These are phyloP conservation scores for Festucalex cinctus DNA, from an alignment of 2,113 vertebrate species.

Conservation along the genomic window DNA sequence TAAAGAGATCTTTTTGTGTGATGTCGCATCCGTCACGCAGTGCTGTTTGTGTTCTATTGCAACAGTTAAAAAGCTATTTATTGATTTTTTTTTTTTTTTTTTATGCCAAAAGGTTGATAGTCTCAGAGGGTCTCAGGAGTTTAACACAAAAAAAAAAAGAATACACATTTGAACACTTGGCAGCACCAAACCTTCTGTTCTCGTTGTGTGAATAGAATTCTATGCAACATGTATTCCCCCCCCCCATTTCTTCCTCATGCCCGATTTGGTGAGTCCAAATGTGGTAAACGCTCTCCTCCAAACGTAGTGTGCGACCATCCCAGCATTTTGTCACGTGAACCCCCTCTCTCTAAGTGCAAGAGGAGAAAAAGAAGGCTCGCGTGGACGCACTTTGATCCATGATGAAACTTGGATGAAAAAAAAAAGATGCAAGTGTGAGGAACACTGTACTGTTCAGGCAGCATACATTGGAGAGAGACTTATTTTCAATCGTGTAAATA, in stretches of 20 bases:
- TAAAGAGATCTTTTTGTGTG: conserved; percentile 50
- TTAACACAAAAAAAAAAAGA: conserved; percentile 29
- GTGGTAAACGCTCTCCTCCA: not conserved
- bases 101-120: conserved; percentile 53
- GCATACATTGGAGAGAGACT: conserved; percentile 86
- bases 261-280: conserved; percentile 7
- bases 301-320: conserved; percentile 18
- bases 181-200: conserved; percentile 58
- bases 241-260: not conserved
- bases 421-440: conserved; percentile 79
- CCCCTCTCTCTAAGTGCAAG: conserved; percentile 9
- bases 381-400: conserved; percentile 76
- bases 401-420: conserved; percentile 79
- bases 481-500: conserved; percentile 99
- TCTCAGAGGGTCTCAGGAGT: conserved; percentile 62
- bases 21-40: conserved; percentile 57
- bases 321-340: conserved; percentile 17
- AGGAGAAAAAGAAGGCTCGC: conserved; percentile 24
- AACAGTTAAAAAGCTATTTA: conserved; percentile 49
- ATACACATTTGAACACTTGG: conserved; percentile 3
- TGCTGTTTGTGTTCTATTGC: conserved; percentile 57
- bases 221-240: conserved; percentile 70
- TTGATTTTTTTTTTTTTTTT: conserved; percentile 44
- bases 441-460: conserved; percentile 85
- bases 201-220: conserved; percentile 63